Conservation (phyloP, 2,888 invertebrate species). For the Trissonchulus sp. region DNA sequence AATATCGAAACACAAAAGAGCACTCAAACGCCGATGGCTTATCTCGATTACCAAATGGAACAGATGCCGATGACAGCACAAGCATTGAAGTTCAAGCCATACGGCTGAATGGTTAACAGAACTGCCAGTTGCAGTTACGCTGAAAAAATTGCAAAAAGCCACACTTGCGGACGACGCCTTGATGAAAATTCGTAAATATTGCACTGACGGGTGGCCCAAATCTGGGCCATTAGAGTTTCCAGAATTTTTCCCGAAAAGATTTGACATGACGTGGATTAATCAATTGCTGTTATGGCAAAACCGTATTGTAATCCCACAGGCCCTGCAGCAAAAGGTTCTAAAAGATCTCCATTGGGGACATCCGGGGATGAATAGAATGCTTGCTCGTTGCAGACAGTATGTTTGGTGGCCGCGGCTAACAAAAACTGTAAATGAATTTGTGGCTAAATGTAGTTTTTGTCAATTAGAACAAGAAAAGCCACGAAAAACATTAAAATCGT, state of each 20-base stretch:
- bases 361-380: conserved; percentile 44
- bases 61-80: not conserved
- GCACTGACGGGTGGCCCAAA: not conserved
- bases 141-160: not conserved
- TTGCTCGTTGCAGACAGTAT: conserved; percentile 41
- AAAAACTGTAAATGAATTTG: conserved; percentile 34
- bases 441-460: conserved; percentile 37
- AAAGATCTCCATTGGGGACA: conserved; percentile 42
- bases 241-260: not conserved
- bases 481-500: conserved; percentile 42
- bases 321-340: not conserved
- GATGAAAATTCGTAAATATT: not conserved
- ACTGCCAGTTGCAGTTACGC: not conserved
- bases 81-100: not conserved
- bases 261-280: not conserved
- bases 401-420: conserved; percentile 46
- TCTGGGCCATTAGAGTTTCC: not conserved
- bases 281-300: not conserved
- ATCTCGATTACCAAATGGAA: not conserved
- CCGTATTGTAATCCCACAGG: not conserved
- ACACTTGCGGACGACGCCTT: not conserved
- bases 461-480: conserved; percentile 37
- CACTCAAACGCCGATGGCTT: not conserved
- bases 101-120: not conserved
- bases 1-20: not conserved